Conservation (phyloP, 2,888 invertebrate genomes). For the Leptopilina myrica region DNA sequence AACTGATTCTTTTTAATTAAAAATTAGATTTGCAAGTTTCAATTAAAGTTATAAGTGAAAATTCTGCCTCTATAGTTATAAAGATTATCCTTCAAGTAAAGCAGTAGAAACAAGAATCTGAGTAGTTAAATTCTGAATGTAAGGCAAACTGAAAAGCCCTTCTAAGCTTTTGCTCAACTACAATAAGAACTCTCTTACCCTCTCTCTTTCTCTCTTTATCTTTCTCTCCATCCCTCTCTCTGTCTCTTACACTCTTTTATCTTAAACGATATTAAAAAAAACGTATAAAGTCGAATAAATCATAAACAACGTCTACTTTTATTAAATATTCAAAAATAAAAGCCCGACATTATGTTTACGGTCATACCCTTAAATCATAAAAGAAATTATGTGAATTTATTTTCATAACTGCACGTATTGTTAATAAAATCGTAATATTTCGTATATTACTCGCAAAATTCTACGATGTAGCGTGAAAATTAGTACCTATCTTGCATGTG, state of each 20-base stretch:
- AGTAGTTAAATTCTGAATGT: neutral
- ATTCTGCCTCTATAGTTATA: neutral
- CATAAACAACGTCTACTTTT: neutral
- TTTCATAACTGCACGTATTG: no score
- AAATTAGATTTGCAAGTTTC: neutral
- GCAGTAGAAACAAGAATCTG: neutral
- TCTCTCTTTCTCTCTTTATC: no score
- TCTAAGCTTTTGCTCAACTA: neutral
- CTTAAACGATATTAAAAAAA: slow-evolving; percentile 16
- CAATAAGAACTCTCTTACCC: neutral
- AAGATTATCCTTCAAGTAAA: slow-evolving; percentile 2
- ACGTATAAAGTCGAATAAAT: neutral
- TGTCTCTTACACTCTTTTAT: no score
- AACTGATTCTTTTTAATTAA: neutral
- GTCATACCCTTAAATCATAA: no score
- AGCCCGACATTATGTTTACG: no score
- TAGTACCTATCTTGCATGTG: no score
- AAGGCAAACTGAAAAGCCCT: neutral
- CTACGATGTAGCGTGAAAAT: no score
- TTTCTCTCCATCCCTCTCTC: neutral
- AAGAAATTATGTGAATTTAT: no score
- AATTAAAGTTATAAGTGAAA: neutral
- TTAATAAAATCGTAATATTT: no score
- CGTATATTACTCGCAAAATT: no score
- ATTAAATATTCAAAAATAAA: neutral